phyloP scores from a whole-genome alignment of 1,140 invertebrate genomes.

The Drosophila teissieri region DNA sequence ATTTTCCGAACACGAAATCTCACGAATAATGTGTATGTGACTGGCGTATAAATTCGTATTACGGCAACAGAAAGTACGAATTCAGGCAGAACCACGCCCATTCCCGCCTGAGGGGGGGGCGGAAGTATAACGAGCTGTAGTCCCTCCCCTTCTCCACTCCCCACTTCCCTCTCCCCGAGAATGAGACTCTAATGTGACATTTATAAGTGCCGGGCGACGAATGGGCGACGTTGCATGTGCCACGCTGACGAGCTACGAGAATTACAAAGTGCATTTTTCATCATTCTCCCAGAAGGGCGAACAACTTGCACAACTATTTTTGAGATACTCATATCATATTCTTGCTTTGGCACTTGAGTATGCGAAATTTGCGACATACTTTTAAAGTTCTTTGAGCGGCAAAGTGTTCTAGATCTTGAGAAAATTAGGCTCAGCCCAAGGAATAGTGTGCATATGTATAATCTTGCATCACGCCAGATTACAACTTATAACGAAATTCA shows the following conservation, averaged over 20 bases:
- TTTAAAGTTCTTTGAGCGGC: slow-evolving; percentile 26
- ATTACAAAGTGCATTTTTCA: slow-evolving; percentile 82
- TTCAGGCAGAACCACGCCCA: slow-evolving; percentile 32
- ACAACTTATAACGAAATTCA: neutral
- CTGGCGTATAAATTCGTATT: slow-evolving; percentile 59
- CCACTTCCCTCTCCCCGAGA: neutral
- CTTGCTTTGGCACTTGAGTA: slow-evolving; percentile 35
- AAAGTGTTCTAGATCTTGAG: slow-evolving; percentile 2
- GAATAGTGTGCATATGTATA: neutral
- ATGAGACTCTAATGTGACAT: slow-evolving; percentile 77
- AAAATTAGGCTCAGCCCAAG: slow-evolving; percentile 25
- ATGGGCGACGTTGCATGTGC: slow-evolving; percentile 67
- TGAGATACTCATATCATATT: slow-evolving; percentile 55
- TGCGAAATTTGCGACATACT: slow-evolving; percentile 48
- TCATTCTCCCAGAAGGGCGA: slow-evolving; percentile 51
- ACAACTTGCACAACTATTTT: slow-evolving; percentile 56
- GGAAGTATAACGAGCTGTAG: slow-evolving; percentile 69
- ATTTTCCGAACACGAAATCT: slow-evolving; percentile 32
- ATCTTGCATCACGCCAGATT: neutral
- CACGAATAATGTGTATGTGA: slow-evolving; percentile 46
- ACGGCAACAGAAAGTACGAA: slow-evolving; percentile 42
- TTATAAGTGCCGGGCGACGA: slow-evolving; percentile 74
- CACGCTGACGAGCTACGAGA: slow-evolving; percentile 69
- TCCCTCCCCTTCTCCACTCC: neutral
- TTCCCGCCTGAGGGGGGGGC: slow-evolving; percentile 9